Conservation (phyloP, 2,113 vertebrate species). For the Periophthalmodon schlosseri region DNA sequence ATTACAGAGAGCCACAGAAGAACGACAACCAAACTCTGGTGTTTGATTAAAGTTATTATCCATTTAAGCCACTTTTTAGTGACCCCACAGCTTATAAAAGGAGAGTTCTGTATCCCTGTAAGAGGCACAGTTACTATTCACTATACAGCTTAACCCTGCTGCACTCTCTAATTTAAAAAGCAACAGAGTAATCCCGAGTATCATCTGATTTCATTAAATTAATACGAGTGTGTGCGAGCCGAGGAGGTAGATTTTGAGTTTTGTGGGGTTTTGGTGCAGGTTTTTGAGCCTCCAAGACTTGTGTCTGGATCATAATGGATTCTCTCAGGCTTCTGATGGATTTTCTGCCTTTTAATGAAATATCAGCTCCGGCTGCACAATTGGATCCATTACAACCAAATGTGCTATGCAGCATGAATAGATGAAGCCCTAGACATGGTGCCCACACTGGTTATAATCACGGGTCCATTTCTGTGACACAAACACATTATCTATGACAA, state of each 20-base stretch:
- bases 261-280: background rate
- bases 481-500: slow-evolving; percentile 2
- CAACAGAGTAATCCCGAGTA: slow-evolving; percentile 4
- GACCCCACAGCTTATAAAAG: background rate
- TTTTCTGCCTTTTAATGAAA: slow-evolving; percentile 16
- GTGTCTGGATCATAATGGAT: slow-evolving; percentile 7
- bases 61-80: background rate
- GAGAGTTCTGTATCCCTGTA: background rate
- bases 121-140: background rate
- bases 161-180: background rate
- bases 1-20: background rate
- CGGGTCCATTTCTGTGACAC: background rate
- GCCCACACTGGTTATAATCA: background rate
- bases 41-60: background rate
- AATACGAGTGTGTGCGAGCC: background rate
- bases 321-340: background rate
- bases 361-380: slow-evolving; percentile 2
- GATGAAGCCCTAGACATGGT: background rate
- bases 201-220: slow-evolving; percentile 8
- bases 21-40: background rate
- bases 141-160: background rate
- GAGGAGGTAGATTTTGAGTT: background rate
- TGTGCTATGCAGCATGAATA: slow-evolving; percentile 14
- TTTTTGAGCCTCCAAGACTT: slow-evolving; percentile 2
- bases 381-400: slow-evolving; percentile 4